A percentile compares a stretch with the other conserved stretches of the same genome.
Evolutionary conservation across 2,113 vertebrate genomes (phyloP).

Genomic region (Myotis davidii): DNA sequence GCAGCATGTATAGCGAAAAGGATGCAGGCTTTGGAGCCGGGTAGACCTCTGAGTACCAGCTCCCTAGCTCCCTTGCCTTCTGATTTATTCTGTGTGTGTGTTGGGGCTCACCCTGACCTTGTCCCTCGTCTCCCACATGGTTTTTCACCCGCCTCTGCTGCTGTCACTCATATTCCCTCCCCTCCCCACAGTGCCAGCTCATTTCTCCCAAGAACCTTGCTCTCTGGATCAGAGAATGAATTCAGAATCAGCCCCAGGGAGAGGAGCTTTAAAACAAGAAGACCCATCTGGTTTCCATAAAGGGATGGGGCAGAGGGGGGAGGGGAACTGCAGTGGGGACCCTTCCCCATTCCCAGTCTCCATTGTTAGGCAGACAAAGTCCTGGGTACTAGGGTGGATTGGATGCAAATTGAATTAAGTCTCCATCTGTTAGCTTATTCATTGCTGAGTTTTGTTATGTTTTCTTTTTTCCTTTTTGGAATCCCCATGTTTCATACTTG

Average conservation of each 20-base stretch:
- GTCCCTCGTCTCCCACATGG: background rate
- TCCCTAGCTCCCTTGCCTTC: background rate
- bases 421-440: slow-evolving; percentile 79
- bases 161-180: background rate
- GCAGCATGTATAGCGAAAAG: background rate
- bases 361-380: slow-evolving; percentile 73
- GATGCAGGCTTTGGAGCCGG: background rate
- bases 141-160: background rate
- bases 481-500: slow-evolving; percentile 63
- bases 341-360: slow-evolving; percentile 16
- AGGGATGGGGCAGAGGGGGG: background rate
- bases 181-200: background rate
- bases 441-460: slow-evolving; percentile 19
- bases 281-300: slow-evolving; percentile 64
- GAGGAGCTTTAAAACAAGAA: slow-evolving; percentile 57
- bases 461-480: background rate
- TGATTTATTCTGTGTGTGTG: background rate
- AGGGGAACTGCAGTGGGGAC: background rate
- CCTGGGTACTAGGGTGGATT: slow-evolving; percentile 33
- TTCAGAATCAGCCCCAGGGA: slow-evolving; percentile 59
- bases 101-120: background rate
- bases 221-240: slow-evolving; percentile 50
- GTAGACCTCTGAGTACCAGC: background rate
- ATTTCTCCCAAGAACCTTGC: slow-evolving; percentile 11
- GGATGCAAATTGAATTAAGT: slow-evolving; percentile 75